phyloP scores from a whole-genome alignment of 2,888 invertebrate genomes.

The Molanna angustata region DNA sequence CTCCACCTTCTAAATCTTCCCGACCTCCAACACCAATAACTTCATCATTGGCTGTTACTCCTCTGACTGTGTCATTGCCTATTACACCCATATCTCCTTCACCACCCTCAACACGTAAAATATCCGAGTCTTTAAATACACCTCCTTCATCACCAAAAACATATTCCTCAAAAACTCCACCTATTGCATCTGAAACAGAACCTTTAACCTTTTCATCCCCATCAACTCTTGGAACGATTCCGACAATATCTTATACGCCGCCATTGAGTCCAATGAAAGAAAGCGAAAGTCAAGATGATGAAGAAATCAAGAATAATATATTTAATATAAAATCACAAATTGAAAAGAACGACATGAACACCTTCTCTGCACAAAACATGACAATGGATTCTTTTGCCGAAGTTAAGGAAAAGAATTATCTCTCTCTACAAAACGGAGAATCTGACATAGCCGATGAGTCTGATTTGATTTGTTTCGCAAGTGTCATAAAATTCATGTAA shows the following conservation, averaged over 20 bases:
- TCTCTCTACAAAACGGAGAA: not conserved
- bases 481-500: conserved; percentile 51
- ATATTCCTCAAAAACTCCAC: not conserved
- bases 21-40: conserved; percentile 6
- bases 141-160: not conserved
- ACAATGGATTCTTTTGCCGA: not conserved
- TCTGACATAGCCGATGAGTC: conserved; percentile 33
- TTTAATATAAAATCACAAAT: conserved; percentile 8
- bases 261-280: conserved; percentile 12
- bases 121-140: conserved; percentile 1
- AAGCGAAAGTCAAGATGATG: not conserved
- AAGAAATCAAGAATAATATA: conserved; percentile 9
- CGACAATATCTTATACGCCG: conserved; percentile 8
- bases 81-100: conserved; percentile 1
- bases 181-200: not conserved
- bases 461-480: conserved; percentile 50
- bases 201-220: conserved; percentile 1
- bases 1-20: not conserved
- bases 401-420: conserved; percentile 6
- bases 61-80: conserved; percentile 3
- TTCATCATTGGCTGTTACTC: conserved; percentile 6
- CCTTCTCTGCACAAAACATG: conserved; percentile 3
- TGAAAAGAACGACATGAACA: conserved; percentile 12
- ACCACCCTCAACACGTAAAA: conserved; percentile 11
- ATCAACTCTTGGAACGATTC: conserved; percentile 7